A percentile compares a stretch with the other conserved stretches of the same genome.
Conservation (phyloP, 2,113 vertebrate species). For the Cyprinodon variegatus region DNA sequence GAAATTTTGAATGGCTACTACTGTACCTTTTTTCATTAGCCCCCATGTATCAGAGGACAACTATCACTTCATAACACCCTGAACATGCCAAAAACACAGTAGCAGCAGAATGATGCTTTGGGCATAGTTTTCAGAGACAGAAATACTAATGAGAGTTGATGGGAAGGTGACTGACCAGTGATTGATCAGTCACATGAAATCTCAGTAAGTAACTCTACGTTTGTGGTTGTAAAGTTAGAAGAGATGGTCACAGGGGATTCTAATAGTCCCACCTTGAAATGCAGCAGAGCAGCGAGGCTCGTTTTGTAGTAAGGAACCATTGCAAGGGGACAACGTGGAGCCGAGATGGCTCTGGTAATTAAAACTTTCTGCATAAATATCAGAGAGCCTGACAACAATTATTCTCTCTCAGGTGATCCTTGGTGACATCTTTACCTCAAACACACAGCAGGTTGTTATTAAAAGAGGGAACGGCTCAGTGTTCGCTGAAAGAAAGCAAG, state of each 20-base stretch:
- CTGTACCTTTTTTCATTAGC: too few relatives aligned
- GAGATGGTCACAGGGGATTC: not conserved
- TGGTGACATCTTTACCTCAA: slow-evolving; percentile 21
- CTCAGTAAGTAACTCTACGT: not conserved
- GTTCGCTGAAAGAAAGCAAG: slow-evolving; percentile 16
- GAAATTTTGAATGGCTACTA: too few relatives aligned
- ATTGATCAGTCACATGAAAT: not conserved
- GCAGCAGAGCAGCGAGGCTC: not conserved
- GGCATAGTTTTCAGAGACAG: too few relatives aligned
- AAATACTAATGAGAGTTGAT: too few relatives aligned
- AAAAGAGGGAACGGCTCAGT: slow-evolving; percentile 14
- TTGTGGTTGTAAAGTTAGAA: not conserved
- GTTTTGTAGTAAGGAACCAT: slow-evolving; percentile 11
- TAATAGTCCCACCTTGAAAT: not conserved
- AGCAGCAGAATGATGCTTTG: too few relatives aligned
- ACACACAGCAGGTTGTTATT: slow-evolving; percentile 24
- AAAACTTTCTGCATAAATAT: slow-evolving; percentile 57
- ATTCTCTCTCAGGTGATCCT: slow-evolving; percentile 17
- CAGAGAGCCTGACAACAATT: slow-evolving; percentile 27
- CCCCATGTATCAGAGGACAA: too few relatives aligned
- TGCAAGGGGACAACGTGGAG: slow-evolving; percentile 15
- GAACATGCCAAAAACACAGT: too few relatives aligned
- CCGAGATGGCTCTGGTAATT: slow-evolving; percentile 52
- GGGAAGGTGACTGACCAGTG: not conserved
- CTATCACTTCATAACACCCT: too few relatives aligned